These are phyloP conservation scores for Silurus asotus DNA, from an alignment of 2,113 vertebrate species.

Conservation along the genomic window DNA sequence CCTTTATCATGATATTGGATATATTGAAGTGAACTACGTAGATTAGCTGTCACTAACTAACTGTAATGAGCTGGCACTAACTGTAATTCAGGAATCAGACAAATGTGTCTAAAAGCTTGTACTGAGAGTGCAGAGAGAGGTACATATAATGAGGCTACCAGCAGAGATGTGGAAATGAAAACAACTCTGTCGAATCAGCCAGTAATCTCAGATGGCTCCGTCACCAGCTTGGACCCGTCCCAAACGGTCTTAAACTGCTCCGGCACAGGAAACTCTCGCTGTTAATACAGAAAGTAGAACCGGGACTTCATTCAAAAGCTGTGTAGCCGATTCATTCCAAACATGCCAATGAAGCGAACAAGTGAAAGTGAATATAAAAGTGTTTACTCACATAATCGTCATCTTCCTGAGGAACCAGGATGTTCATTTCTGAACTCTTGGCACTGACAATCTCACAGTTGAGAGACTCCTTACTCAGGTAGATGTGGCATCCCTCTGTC, in stretches of 20 bases:
- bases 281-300: conserved; percentile 46
- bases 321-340: neutral
- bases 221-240: conserved; percentile 91
- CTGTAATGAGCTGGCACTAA: neutral
- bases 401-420: conserved; percentile 85
- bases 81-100: neutral
- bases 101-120: neutral
- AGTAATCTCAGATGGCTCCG: conserved; percentile 93
- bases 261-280: conserved; percentile 96
- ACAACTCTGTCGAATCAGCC: conserved; percentile 71
- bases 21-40: neutral
- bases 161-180: conserved; percentile 1
- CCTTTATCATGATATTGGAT: neutral
- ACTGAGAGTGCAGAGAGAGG: conserved; percentile 1
- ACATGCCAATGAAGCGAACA: conserved; percentile 8
- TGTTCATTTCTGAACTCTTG: conserved; percentile 97
- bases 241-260: conserved; percentile 98
- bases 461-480: conserved; percentile 87
- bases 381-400: conserved; percentile 88
- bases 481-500: conserved; percentile 96
- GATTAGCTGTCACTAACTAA: neutral
- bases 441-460: conserved; percentile 94
- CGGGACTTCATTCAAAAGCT: neutral
- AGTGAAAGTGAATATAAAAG: neutral
- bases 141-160: neutral